Evolutionary conservation across 2,113 vertebrate species (phyloP).

Genomic region (Nyctereutes procyonoides): DNA sequence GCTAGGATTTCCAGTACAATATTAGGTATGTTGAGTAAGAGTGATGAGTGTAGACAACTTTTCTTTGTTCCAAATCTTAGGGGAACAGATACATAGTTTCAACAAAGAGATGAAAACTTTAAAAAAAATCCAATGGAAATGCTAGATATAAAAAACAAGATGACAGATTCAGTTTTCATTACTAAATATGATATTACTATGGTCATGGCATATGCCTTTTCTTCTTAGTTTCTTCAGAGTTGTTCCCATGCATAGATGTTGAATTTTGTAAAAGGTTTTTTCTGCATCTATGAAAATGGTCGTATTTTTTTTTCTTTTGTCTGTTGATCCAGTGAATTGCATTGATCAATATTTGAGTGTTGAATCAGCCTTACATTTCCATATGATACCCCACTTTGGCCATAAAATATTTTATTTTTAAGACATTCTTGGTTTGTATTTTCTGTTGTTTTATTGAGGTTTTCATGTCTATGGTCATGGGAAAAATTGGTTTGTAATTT

Average conservation of each 20-base stretch:
- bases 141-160: neutral
- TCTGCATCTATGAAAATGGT: neutral
- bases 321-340: neutral
- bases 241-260: neutral
- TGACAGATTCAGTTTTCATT: neutral
- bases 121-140: neutral
- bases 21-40: neutral
- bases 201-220: neutral
- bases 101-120: neutral
- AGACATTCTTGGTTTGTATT: neutral
- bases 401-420: neutral
- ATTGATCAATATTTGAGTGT: neutral
- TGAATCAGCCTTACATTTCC: neutral
- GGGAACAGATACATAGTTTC: neutral
- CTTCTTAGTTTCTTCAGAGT: neutral
- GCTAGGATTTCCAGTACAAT: neutral
- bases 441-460: neutral
- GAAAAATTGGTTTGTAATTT: neutral
- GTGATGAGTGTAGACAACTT: neutral
- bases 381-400: neutral
- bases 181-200: neutral
- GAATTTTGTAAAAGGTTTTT: neutral
- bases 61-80: neutral
- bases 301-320: neutral
- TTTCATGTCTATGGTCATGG: neutral